Evolutionary conservation across 2,797 vertebrate species (phyloP), one percentile per base, ranked within the genome.

Genomic region (Ambastaia sidthimunki): DNA sequence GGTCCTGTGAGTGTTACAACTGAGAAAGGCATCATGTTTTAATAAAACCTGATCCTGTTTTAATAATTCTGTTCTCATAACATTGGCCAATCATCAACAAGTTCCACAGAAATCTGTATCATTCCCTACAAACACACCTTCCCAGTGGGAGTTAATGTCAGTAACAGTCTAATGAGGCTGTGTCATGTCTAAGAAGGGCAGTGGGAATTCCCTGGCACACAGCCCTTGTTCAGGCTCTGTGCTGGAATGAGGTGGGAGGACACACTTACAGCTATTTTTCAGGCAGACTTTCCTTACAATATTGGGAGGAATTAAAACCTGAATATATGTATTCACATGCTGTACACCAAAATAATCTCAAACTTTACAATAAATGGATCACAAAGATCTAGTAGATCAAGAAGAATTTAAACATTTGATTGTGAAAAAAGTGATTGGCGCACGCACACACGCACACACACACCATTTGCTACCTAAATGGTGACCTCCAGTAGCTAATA

Each of bases 161-260:
- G 54, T 9, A 28, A 28, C 10, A 19, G 63, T 76, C 34, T 31
- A 59, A 34, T 25, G 13, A 2, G 19, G 7, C 19, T 75, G 23
- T 65, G 55, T 77, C 21, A 54, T 47, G 55, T 23, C 62, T 44
- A 18, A 76, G 54, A 13, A 28, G 34, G 57, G 55, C 21, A 48
- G 0, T 74, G 84, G 81, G 66, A 85, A 80, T 41, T 74, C 86
- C 85, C 74, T 69, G 80, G 55, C 50, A 74, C 47, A 4, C 11
- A 9, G 52, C 69, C 54, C 41, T 28, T 57, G 48, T 10, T 69
- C 55, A 62, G 7, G 31, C 67, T 62, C 48, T 69, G 23, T 44
- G 31, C 19, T 44, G 48, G 54, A 67, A 25, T 55, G 7, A 6
- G 59, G 60, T 48, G n/a, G 78, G 76, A 82, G 77, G 81, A 47